Base-by-base conservation (phyloP, 2,888 invertebrate genomes). In the Tipula unca region DNA sequence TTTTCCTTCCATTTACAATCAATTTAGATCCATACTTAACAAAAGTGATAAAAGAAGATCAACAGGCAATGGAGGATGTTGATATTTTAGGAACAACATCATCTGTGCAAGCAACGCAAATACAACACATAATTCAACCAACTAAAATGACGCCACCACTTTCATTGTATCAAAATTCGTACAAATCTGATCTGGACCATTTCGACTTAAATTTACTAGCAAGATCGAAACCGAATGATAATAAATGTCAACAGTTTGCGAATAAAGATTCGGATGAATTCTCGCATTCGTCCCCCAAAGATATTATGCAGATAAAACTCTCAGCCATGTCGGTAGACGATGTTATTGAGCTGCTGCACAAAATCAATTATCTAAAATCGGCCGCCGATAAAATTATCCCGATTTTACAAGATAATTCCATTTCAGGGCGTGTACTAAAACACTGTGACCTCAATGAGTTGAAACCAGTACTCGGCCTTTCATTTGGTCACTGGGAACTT, bases 1-100 rank as follows among this genome's bases (percentile, higher is more conserved):
- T 98, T 89, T 99, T 99, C 91, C 92, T 99, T 87, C 99, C 99
- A 0, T 99, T 99, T 90, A 99, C 99, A 17, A 99, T 99, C 88
- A 99, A 99, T 91, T 92, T 99, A 86, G 99, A 99, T 92, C 99
- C 99, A 0, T 99, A 98, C 90, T 94, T 99, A 86, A 95, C 98
- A 89, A 99, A 99, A 92, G 96, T 98, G 86, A 97, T 99, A 86
- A 97, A 98, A 94, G 94, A 95, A 90, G 94, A 95, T 89, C 94
- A 94, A 87, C 95, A 95, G 89, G 92, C 92, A 86, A 94, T 95
- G 87, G 95, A 95, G 86, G 92, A 92, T 88, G 91, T 88, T 54
- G 87, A 90, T 48, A n/a, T n/a, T n/a, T n/a, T n/a, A 88, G 90
- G 29, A 86, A 17, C 4, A 17, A n/a, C n/a, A n/a, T n/a, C n/a